Evolutionary conservation across 2,113 vertebrate genomes (phyloP), one percentile per base, ranked within the genome.

Genomic region (Brachypteracias leptosomus): DNA sequence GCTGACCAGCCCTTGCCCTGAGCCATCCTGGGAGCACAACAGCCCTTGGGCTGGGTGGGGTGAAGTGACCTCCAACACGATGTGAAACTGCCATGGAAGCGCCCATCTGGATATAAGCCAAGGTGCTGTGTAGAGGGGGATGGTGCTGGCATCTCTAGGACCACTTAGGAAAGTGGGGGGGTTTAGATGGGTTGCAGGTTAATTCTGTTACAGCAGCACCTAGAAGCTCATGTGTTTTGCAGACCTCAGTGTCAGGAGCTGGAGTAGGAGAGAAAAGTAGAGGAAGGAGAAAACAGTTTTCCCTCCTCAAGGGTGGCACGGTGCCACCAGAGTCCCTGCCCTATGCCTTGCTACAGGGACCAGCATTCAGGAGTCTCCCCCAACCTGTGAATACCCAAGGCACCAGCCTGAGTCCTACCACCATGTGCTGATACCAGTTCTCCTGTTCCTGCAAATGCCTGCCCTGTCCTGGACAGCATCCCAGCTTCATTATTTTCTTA

Each of bases 341-440:
- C 29, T 0, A 0, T 36, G 19, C 46, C 31, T 17, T 51, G 24
- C 55, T 75, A 42, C 5, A 17, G 26, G 20, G 36, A 57, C 25
- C n/a, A 44, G 36, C n/a, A 24, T 25, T 40, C 21, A 18, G 54
- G 26, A 33, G 19, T 19, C n/a, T 70, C 49, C 47, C 33, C 29
- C 7, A 11, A 20, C 16, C 12, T 2, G 0, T 26, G 36, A 14
- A 13, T 55, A 29, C 47, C 35, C 59, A 36, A 54, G 29, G 22
- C 16, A 8, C 16, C 5, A 3, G 16, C 16, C 13, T 0, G 3
- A 35, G n/a, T 35, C 54, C 90, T 40, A 47, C 20, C 40, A 14
- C 71, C 59, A 9, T 0, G 0, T 2, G 20, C 0, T 1, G 28
- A 35, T 24, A 13, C 38, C 65, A 35, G 16, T 67, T 46, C n/a